Evolutionary conservation across 2,113 vertebrate genomes (phyloP).

Genomic region (Oophaga pumilio): DNA sequence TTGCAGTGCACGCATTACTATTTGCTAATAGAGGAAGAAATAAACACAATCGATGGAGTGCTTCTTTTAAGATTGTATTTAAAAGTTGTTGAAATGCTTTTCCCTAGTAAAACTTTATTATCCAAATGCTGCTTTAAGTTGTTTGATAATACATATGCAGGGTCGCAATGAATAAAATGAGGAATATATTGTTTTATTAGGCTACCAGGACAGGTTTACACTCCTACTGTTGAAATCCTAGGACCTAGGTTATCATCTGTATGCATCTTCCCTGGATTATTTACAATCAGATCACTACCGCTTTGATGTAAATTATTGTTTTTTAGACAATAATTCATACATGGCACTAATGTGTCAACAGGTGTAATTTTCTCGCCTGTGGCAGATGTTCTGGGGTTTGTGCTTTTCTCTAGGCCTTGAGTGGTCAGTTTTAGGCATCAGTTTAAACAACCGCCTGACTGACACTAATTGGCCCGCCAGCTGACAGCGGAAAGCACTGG

Average conservation of each 20-base stretch:
- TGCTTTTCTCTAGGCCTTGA: not conserved
- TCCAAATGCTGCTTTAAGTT: no score
- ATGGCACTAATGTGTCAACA: not conserved
- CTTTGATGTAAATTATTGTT: not conserved
- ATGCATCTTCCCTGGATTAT: no score
- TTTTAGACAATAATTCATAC: not conserved
- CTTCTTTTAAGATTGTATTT: no score
- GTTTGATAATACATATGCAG: no score
- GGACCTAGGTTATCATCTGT: not conserved
- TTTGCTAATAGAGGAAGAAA: no score
- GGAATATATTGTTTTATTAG: no score
- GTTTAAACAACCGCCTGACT: conserved; percentile 26
- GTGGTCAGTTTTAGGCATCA: conserved; percentile 34
- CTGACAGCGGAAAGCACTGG: conserved; percentile 27
- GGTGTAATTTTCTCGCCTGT: not conserved
- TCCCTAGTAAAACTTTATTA: no score
- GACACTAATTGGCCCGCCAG: conserved; percentile 46
- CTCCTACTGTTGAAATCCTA: not conserved
- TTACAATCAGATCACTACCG: not conserved
- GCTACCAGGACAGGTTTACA: not conserved
- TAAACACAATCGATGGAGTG: no score
- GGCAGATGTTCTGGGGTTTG: conserved; percentile 23
- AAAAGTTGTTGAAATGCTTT: no score
- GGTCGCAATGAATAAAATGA: no score
- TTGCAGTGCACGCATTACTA: no score